Conservation (phyloP, 2,113 vertebrate genomes). For the Macrotis lagotis region DNA sequence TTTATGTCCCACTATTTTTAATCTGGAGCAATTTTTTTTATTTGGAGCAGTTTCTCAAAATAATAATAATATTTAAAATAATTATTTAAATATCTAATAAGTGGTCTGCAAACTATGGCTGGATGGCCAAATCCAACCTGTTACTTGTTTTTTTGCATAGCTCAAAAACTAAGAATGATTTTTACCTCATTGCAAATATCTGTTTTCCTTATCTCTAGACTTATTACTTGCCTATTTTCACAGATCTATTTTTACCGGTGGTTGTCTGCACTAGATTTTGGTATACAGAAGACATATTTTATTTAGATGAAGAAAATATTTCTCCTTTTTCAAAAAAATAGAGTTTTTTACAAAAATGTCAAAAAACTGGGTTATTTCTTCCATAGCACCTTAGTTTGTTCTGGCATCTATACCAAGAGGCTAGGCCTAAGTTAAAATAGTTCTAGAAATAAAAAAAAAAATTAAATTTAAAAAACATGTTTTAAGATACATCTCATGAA, state of each 20-base stretch:
- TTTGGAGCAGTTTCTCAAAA: conserved; percentile 18
- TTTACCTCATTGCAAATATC: no score
- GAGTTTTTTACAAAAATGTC: conserved; percentile 48
- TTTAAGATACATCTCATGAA: background rate
- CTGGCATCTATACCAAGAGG: conserved; percentile 13
- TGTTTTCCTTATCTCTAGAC: conserved; percentile 1
- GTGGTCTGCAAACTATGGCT: no score
- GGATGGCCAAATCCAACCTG: no score
- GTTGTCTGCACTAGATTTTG: conserved; percentile 29
- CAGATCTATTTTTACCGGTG: conserved; percentile 4
- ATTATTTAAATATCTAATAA: background rate
- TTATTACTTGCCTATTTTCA: background rate
- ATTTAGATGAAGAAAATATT: conserved; percentile 17
- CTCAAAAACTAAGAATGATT: background rate
- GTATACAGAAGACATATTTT: conserved; percentile 38
- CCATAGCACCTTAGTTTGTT: conserved; percentile 34
- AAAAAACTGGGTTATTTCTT: conserved; percentile 29
- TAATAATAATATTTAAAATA: background rate
- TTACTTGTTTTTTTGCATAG: background rate
- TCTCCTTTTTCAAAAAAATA: conserved; percentile 27
- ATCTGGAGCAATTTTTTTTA: conserved; percentile 30
- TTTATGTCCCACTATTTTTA: background rate
- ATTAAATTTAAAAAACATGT: background rate
- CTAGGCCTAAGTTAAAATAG: conserved; percentile 30
- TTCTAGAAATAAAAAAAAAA: conserved; percentile 15